Conservation (phyloP, 2,797 vertebrate species). For the Sebastes taczanowskii region DNA sequence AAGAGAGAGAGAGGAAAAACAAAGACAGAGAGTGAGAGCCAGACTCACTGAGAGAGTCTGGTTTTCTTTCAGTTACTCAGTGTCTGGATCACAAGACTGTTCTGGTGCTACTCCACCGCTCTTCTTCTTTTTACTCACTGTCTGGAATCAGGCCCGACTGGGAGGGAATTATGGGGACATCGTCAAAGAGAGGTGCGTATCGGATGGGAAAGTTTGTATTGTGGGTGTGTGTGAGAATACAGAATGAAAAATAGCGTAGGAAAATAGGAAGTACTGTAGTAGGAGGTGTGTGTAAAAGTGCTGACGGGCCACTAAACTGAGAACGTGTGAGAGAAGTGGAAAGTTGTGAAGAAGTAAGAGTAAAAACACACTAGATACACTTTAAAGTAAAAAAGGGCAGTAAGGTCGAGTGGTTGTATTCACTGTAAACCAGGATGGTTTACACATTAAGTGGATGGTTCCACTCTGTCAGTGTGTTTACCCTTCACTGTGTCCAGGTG, state of each 20-base stretch:
- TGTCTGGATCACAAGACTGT: conserved; percentile 52
- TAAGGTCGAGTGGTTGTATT: conserved; percentile 14
- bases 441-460: background rate
- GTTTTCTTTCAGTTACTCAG: conserved; percentile 64
- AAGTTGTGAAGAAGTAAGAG: background rate
- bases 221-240: background rate
- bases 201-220: conserved; percentile 7
- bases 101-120: conserved; percentile 30
- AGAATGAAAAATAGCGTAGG: conserved; percentile 21
- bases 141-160: conserved; percentile 59
- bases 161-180: conserved; percentile 65
- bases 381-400: background rate
- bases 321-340: conserved; percentile 7
- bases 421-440: background rate
- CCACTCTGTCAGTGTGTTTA: background rate
- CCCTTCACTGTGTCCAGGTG: conserved; percentile 19
- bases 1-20: conserved; percentile 3
- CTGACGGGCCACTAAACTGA: conserved; percentile 10
- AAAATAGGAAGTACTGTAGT: conserved; percentile 25
- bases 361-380: background rate
- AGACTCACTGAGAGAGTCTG: conserved; percentile 51
- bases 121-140: conserved; percentile 41
- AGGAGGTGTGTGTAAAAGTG: conserved; percentile 19
- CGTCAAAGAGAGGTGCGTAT: conserved; percentile 72
- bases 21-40: conserved; percentile 41